Evolutionary conservation across 1,140 invertebrate genomes (phyloP), one percentile per base, ranked within the genome.

Genomic region (Drosophila leontia): DNA sequence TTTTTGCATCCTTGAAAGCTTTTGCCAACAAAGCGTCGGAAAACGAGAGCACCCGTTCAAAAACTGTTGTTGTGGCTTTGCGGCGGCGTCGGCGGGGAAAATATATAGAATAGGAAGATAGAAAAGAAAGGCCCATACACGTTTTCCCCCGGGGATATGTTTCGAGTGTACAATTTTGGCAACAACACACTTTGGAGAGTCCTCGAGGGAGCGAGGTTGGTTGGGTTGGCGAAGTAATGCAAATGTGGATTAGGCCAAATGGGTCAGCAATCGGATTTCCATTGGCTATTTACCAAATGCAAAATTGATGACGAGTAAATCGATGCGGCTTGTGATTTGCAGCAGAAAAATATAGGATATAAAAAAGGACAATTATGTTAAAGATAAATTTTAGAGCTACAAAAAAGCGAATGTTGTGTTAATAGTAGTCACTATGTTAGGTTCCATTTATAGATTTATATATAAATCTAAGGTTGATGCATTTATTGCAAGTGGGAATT

Each of bases 221-320:
- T 29, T 29, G 32, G 12, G 32, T 8, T 32, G 17, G 23, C 32
- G 29, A 23, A 60, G 48, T 72, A 74, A 72, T 72, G 70, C 68
- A 74, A 74, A 60, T 74, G 68, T 72, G 68, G 55, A 60, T 72
- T 74, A 72, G 12, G 70, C 68, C 68, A 74, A 74, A 74, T 74
- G 70, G 70, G 70, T 72, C 68, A 51, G 45, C 53, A 74, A 72
- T 74, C 45, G 67, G 32, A 37, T 60, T 51, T 37, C 45, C 23
- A 72, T 74, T 72, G 68, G 32, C 23, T 15, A 57, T 39, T 51
- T 37, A 35, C 68, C 53, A 51, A 72, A 72, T 72, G 55, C 37
- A 35, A 50, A 72, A 71, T 72, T 72, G 67, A 72, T 71, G 65
- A 13, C 12, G 15, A 41, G 7, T 57, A n/a, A 56, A 41, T 29